phyloP scores from a whole-genome alignment of 1,140 invertebrate species.

The Marisa cornuarietis region DNA sequence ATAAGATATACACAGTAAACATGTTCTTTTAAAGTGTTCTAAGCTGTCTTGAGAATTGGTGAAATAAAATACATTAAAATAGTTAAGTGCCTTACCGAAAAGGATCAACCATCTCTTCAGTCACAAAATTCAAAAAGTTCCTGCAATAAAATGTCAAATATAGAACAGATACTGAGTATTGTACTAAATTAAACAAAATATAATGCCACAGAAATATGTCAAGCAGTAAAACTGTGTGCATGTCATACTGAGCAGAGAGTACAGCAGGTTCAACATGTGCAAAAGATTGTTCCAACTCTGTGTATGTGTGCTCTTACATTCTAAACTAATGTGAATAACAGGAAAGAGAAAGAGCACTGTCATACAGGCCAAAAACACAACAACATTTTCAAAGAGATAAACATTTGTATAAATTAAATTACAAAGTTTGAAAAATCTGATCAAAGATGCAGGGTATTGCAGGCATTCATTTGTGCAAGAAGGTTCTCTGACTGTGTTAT shows the following conservation, averaged over 20 bases:
- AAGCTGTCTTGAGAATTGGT: too few species aligned
- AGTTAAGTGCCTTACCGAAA: conserved; percentile 43
- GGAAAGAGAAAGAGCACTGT: neutral
- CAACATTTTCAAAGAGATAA: neutral
- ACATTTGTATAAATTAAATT: neutral
- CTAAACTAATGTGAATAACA: neutral
- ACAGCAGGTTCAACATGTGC: neutral
- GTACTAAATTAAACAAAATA: too few species aligned
- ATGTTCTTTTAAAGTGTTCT: too few species aligned
- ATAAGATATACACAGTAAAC: too few species aligned
- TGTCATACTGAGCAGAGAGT: neutral
- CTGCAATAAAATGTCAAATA: conserved; percentile 64
- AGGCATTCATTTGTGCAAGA: neutral
- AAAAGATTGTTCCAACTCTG: too few species aligned
- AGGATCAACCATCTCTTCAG: conserved; percentile 97
- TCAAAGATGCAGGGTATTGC: neutral
- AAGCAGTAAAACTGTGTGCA: neutral
- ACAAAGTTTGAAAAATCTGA: neutral
- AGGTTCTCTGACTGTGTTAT: too few species aligned
- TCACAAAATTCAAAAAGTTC: conserved; percentile 98
- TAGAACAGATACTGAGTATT: neutral
- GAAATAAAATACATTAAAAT: too few species aligned
- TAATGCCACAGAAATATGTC: neutral
- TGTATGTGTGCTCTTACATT: too few species aligned
- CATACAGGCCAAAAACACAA: neutral